phyloP scores from a whole-genome alignment of 2,888 invertebrate species.

The Lithodes maja region DNA sequence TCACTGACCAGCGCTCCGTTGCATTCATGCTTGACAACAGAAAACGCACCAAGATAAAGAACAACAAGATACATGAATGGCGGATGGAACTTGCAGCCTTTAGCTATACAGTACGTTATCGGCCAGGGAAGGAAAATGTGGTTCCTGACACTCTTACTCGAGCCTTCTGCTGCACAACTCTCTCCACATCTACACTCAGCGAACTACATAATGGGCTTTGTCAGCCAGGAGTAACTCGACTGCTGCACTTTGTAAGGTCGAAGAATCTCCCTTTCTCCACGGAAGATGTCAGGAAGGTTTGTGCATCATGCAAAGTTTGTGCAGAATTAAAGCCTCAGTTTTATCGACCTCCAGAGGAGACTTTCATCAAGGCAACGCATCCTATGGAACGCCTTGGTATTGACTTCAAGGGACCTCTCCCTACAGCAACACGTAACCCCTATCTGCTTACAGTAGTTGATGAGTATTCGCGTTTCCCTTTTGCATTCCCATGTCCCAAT shows the following conservation, averaged over 20 bases:
- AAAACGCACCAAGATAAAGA: constrained; percentile 68
- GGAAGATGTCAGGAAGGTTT: constrained; percentile 48
- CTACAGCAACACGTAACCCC: constrained; percentile 61
- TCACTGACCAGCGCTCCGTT: constrained; percentile 24
- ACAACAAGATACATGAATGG: constrained; percentile 69
- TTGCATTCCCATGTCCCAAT: too few relatives aligned
- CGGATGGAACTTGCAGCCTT: constrained; percentile 63
- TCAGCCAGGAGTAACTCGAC: constrained; percentile 50
- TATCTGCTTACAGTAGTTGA: constrained; percentile 57
- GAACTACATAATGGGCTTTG: constrained; percentile 62
- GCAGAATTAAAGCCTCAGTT: constrained; percentile 56
- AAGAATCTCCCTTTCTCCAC: constrained; percentile 63
- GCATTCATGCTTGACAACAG: constrained; percentile 60
- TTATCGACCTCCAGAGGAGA: constrained; percentile 7
- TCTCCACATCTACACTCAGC: not conserved
- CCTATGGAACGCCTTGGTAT: constrained; percentile 71
- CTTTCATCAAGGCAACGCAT: constrained; percentile 70
- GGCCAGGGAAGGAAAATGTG: constrained; percentile 41
- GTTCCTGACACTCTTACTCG: constrained; percentile 61
- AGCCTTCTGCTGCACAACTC: constrained; percentile 15
- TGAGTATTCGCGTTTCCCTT: not conserved
- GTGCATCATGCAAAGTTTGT: constrained; percentile 46
- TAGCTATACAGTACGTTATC: constrained; percentile 33
- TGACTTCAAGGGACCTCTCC: constrained; percentile 71
- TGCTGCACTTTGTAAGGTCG: constrained; percentile 65